Percentiles rank a stretch among this genome's conserved stretches.
Conservation (phyloP, 2,113 vertebrate genomes). For the Charadrius vociferus region DNA sequence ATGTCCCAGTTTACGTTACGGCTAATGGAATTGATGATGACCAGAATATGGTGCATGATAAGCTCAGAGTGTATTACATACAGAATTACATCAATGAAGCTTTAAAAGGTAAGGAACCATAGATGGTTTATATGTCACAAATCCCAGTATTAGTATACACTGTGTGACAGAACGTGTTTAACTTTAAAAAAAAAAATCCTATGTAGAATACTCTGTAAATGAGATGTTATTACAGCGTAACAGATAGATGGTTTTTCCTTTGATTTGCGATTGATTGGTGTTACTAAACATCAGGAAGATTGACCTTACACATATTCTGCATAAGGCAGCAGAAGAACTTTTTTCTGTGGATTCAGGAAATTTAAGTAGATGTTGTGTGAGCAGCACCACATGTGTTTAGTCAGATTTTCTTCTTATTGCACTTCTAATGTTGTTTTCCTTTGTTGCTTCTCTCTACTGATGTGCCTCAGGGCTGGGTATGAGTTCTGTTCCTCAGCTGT, state of each 20-base stretch:
- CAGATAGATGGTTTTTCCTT: background rate
- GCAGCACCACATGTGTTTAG: background rate
- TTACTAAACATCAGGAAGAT: background rate
- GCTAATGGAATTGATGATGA: constrained; percentile 90
- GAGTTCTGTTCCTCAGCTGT: constrained; percentile 30
- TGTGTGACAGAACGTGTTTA: background rate
- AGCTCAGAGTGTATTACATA: constrained; percentile 87
- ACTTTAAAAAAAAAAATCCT: background rate
- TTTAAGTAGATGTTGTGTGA: background rate
- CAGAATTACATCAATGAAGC: constrained; percentile 94
- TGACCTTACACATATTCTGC: background rate
- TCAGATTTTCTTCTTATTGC: background rate
- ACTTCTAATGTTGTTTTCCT: background rate
- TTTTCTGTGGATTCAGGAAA: background rate
- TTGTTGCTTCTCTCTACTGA: background rate
- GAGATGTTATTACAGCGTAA: background rate
- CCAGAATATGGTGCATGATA: constrained; percentile 80
- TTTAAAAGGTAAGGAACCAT: constrained; percentile 88
- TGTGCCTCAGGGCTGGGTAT: background rate
- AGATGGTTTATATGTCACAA: background rate
- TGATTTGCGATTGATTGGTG: background rate
- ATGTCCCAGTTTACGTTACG: constrained; percentile 88
- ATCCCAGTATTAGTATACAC: background rate
- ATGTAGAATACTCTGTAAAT: background rate
- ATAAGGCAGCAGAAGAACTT: background rate